phyloP scores from a whole-genome alignment of 2,797 vertebrate genomes.

The Hypotaenidia philippensis region DNA sequence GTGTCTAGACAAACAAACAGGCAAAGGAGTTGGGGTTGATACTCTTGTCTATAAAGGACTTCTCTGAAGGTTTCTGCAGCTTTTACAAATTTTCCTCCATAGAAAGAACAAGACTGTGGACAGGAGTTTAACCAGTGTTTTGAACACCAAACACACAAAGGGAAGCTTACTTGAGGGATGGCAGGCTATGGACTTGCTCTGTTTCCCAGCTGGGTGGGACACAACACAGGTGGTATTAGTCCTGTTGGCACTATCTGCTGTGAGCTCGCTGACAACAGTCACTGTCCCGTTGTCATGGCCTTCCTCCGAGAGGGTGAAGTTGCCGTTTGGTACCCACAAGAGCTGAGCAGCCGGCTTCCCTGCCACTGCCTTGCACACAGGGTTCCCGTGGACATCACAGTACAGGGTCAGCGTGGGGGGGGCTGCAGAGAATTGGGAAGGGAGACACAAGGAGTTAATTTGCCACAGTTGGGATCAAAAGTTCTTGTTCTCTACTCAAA shows the following conservation, averaged over 20 bases:
- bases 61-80: background rate
- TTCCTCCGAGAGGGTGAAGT: no score
- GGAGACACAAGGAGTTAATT: background rate
- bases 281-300: no score
- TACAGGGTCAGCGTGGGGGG: background rate
- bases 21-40: background rate
- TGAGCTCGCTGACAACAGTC: no score
- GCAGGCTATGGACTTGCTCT: background rate
- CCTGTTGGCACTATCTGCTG: accelerated
- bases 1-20: background rate
- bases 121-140: background rate
- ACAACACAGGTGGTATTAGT: slow-evolving; percentile 28
- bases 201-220: slow-evolving; percentile 57
- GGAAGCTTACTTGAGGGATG: background rate
- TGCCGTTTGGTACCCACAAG: background rate
- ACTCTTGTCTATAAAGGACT: background rate
- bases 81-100: background rate
- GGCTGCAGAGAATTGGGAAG: slow-evolving; percentile 8
- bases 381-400: background rate
- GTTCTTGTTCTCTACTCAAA: background rate
- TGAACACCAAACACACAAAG: accelerated
- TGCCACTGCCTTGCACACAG: slow-evolving; percentile 40
- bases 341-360: slow-evolving; percentile 67
- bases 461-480: background rate
- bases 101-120: background rate